phyloP scores from a whole-genome alignment of 1,140 invertebrate species.

The Ganaspis sp. region DNA sequence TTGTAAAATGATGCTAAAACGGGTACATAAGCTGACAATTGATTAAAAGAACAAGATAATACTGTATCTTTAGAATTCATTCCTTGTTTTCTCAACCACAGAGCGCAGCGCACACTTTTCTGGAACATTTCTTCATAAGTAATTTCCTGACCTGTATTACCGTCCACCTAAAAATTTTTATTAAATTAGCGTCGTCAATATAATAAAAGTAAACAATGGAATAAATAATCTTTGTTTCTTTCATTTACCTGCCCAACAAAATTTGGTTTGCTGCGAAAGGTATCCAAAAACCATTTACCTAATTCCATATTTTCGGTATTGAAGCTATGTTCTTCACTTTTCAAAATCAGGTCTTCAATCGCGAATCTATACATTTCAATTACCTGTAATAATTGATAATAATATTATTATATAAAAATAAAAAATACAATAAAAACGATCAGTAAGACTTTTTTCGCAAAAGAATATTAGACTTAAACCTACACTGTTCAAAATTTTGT shows the following conservation, averaged over 20 bases:
- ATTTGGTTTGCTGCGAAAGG: not conserved
- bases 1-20: constrained; percentile 72
- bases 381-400: too few species aligned
- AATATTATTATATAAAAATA: too few species aligned
- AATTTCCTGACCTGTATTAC: constrained; percentile 65
- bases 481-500: too few species aligned
- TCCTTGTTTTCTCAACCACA: constrained; percentile 67
- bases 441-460: too few species aligned
- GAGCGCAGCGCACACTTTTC: constrained; percentile 67
- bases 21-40: constrained; percentile 74
- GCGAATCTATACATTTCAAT: too few species aligned
- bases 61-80: constrained; percentile 71
- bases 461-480: too few species aligned
- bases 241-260: not conserved
- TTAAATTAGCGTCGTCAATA: too few species aligned
- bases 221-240: too few species aligned
- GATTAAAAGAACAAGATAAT: constrained; percentile 71
- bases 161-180: not conserved
- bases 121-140: constrained; percentile 66
- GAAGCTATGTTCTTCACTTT: not conserved
- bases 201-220: too few species aligned
- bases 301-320: not conserved
- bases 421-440: too few species aligned
- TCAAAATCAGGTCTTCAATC: not conserved
- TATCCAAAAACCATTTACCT: not conserved